Conservation (phyloP, 1,140 invertebrate genomes). For the Cyphomyrmex costatus region DNA sequence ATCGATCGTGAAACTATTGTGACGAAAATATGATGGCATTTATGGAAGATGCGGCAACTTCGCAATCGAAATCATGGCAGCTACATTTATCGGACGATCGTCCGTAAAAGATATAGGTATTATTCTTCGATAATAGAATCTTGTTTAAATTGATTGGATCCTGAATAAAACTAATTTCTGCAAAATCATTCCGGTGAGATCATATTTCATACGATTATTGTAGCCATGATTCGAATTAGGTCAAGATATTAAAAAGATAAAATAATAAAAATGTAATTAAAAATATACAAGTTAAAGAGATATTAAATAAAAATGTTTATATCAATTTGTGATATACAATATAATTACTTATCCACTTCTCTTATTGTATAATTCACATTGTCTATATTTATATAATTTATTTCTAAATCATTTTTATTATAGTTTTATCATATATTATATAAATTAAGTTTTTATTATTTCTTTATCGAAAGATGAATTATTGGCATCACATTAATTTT, state of each 20-base stretch:
- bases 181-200: conserved; percentile 2
- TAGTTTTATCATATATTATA: neutral
- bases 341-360: neutral
- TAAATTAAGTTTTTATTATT: neutral
- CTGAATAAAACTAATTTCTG: conserved; percentile 31
- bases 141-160: conserved; percentile 26
- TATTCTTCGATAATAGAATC: conserved; percentile 29
- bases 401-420: neutral
- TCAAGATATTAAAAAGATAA: neutral
- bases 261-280: neutral
- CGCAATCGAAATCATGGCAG: conserved; percentile 1
- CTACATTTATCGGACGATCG: conserved; percentile 22
- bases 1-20: conserved; percentile 31
- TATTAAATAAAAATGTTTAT: no score
- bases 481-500: neutral
- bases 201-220: neutral
- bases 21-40: conserved; percentile 25
- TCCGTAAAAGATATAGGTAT: neutral
- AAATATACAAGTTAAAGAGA: no score
- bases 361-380: neutral
- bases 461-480: neutral
- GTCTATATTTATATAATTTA: neutral
- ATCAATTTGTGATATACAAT: no score
- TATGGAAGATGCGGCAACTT: neutral
- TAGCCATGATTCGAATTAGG: neutral